phyloP scores from a whole-genome alignment of 2,113 vertebrate species.

The Psammodynastes pulverulentus region DNA sequence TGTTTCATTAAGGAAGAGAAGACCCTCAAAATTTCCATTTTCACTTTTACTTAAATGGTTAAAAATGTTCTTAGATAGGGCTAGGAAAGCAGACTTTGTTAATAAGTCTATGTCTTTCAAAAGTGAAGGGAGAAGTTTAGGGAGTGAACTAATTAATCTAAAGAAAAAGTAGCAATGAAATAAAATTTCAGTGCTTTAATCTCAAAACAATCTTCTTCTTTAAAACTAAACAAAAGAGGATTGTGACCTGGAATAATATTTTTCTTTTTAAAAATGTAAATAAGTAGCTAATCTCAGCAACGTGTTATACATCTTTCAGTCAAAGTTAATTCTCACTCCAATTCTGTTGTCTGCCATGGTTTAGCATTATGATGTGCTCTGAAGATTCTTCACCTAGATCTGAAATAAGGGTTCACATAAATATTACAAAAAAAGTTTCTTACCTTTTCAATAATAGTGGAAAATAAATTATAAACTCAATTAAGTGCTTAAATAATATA shows the following conservation, averaged over 20 bases:
- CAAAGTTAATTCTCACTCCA: background rate
- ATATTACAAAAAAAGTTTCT: conserved; percentile 24
- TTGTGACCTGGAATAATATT: background rate
- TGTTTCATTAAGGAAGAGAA: background rate
- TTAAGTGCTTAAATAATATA: conserved; percentile 14
- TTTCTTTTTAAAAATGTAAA: background rate
- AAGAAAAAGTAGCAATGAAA: background rate
- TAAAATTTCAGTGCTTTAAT: background rate
- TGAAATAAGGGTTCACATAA: background rate
- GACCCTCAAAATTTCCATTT: background rate
- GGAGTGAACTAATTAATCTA: background rate
- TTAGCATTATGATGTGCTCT: background rate
- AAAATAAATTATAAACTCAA: conserved; percentile 35
- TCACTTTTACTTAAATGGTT: background rate
- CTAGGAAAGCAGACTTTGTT: background rate
- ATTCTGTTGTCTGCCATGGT: background rate
- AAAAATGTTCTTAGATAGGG: background rate
- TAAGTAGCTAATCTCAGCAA: background rate
- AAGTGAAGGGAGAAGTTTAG: background rate
- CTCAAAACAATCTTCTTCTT: background rate
- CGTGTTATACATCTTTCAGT: background rate
- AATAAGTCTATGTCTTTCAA: background rate
- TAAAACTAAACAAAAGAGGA: background rate
- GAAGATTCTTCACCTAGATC: background rate
- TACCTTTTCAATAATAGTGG: conserved; percentile 1